Percentiles rank a stretch among this genome's conserved stretches.
phyloP scores from a whole-genome alignment of 2,797 vertebrate genomes.

The Lacerta bilineata region DNA sequence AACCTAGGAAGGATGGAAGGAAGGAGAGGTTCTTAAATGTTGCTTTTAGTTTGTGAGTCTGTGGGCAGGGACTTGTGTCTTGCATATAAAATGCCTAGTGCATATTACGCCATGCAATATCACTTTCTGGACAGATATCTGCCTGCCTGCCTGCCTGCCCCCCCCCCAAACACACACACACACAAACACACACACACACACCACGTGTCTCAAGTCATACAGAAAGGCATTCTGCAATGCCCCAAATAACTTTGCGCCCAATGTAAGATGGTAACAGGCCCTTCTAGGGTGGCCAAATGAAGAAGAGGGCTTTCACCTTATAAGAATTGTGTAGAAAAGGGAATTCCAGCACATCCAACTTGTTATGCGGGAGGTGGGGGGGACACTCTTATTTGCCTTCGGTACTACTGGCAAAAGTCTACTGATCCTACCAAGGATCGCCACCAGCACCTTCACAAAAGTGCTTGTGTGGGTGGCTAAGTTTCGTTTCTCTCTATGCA shows the following conservation, averaged over 20 bases:
- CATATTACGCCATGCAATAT: neutral
- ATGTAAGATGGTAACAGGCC: neutral
- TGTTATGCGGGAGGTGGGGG: neutral
- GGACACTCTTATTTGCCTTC: neutral
- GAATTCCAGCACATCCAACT: neutral
- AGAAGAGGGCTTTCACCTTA: too few species aligned
- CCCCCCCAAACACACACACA: neutral
- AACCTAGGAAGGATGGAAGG: neutral
- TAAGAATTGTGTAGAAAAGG: neutral
- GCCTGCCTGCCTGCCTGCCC: neutral
- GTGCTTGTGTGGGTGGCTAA: accelerated
- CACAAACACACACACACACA: neutral
- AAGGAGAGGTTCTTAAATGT: neutral
- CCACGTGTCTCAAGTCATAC: neutral
- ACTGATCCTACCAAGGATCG: neutral
- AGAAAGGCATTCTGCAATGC: neutral
- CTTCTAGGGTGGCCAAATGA: neutral
- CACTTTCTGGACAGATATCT: neutral
- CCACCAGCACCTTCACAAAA: neutral
- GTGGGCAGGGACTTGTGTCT: neutral
- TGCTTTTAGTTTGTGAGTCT: too few species aligned
- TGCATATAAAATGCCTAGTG: neutral
- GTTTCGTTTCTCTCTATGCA: neutral
- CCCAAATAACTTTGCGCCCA: neutral
- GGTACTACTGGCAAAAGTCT: neutral